Conservation (phyloP, 64 coral and sea anemone genomes). For the Montipora cactus region DNA sequence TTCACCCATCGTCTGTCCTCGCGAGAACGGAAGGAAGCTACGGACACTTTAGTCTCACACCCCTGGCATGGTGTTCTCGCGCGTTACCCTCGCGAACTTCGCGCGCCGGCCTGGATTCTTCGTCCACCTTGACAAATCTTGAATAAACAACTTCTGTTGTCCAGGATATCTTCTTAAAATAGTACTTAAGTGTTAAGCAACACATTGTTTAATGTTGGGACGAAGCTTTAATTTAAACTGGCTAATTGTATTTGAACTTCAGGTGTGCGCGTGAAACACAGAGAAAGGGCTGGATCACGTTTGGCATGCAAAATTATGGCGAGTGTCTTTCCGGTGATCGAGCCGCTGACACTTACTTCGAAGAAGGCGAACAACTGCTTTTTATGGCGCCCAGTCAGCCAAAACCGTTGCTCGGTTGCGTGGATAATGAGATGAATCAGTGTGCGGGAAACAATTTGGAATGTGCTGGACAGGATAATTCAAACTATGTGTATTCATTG, state of each 20-base stretch:
- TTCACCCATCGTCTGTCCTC: neutral
- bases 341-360: constrained; percentile 74
- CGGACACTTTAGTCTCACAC: no score
- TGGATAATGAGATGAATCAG: constrained; percentile 84
- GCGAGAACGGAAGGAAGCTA: neutral
- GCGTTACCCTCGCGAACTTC: neutral
- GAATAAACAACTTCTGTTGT: no score
- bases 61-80: no score
- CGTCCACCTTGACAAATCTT: no score
- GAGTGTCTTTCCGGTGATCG: constrained; percentile 95
- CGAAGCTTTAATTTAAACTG: neutral
- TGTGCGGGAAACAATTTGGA: constrained; percentile 79
- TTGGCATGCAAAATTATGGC: constrained; percentile 92
- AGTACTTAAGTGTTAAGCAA: neutral
- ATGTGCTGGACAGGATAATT: constrained; percentile 85
- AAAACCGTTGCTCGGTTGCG: constrained; percentile 92
- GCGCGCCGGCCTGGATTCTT: no score
- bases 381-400: constrained; percentile 77
- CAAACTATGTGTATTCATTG: constrained; percentile 88
- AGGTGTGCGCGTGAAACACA: constrained; percentile 89
- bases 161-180: no score
- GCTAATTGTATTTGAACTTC: neutral
- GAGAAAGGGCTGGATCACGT: constrained; percentile 75
- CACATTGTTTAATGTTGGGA: neutral
- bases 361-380: constrained; percentile 88